phyloP scores from a whole-genome alignment of 1,140 invertebrate genomes.

The Adoxophyes honmai region DNA sequence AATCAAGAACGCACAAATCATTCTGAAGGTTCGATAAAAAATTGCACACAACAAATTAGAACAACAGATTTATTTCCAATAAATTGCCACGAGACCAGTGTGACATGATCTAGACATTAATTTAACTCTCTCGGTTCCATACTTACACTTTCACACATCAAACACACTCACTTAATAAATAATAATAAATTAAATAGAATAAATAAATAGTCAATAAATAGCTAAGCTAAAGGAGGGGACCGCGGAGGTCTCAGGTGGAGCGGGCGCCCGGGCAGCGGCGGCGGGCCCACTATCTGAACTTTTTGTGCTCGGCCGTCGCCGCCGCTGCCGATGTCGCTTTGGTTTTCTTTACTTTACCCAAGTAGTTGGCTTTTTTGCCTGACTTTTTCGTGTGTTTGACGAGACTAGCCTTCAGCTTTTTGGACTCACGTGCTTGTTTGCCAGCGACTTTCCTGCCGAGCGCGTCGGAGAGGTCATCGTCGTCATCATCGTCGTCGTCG shows the following conservation, averaged over 20 bases:
- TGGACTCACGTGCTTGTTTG: slow-evolving; percentile 88
- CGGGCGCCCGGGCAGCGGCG: slow-evolving; percentile 41
- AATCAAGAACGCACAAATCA: slow-evolving; percentile 53
- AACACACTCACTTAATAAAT: slow-evolving; percentile 75
- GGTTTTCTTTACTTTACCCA: slow-evolving; percentile 72
- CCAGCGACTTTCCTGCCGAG: slow-evolving; percentile 78
- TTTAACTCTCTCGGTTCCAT: slow-evolving; percentile 66
- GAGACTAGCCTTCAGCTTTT: slow-evolving; percentile 78
- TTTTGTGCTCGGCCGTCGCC: slow-evolving; percentile 68
- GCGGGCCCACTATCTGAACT: slow-evolving; percentile 73
- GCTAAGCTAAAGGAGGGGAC: slow-evolving; percentile 71
- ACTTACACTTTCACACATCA: slow-evolving; percentile 71
- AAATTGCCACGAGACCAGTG: slow-evolving; percentile 73
- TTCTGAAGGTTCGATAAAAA: slow-evolving; percentile 58
- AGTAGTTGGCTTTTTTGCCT: slow-evolving; percentile 76
- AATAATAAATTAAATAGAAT: slow-evolving; percentile 72
- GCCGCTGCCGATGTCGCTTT: slow-evolving; percentile 65
- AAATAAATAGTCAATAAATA: slow-evolving; percentile 77
- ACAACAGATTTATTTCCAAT: slow-evolving; percentile 76
- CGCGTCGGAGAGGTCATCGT: slow-evolving; percentile 80
- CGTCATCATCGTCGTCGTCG: slow-evolving; percentile 84
- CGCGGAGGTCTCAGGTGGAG: slow-evolving; percentile 64
- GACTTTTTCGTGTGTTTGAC: slow-evolving; percentile 77
- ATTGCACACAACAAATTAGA: slow-evolving; percentile 66
- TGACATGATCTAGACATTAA: slow-evolving; percentile 77